Evolutionary conservation across 2,888 invertebrate genomes (phyloP).

Genomic region (Machimus atricapillus): DNA sequence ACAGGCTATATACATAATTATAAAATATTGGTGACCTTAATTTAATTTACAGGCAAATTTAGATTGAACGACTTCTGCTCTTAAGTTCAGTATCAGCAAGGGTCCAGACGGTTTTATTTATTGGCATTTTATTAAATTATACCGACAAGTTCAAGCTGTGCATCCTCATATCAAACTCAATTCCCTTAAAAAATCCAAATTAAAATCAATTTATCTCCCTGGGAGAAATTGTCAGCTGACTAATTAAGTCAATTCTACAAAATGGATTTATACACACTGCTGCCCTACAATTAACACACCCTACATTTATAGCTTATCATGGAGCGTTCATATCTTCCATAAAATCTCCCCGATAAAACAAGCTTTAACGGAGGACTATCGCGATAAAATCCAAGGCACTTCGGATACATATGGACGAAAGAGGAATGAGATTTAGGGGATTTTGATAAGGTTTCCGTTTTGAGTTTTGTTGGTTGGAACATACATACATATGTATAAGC

Average conservation of each 20-base stretch:
- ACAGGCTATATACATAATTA: background rate
- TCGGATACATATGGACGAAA: background rate
- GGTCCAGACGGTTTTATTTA: no score
- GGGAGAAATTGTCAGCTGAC: background rate
- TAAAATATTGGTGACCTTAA: no score
- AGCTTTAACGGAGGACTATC: background rate
- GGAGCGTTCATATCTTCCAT: background rate
- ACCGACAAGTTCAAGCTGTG: background rate
- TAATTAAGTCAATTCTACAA: background rate
- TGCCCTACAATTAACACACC: background rate
- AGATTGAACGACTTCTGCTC: no score
- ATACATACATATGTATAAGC: no score
- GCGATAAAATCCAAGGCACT: background rate
- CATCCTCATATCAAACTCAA: background rate
- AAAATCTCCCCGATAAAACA: background rate
- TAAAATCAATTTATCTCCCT: background rate
- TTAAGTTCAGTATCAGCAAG: no score
- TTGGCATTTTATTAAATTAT: no score
- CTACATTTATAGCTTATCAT: background rate
- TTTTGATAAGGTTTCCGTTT: background rate
- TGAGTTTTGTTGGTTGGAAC: background rate
- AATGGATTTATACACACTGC: background rate
- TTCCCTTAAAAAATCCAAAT: background rate
- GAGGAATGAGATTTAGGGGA: background rate
- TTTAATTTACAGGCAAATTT: no score